Percentiles rank a stretch among this genome's conserved stretches.
Evolutionary conservation across 2,888 invertebrate species (phyloP).

Genomic region (Automeris io): DNA sequence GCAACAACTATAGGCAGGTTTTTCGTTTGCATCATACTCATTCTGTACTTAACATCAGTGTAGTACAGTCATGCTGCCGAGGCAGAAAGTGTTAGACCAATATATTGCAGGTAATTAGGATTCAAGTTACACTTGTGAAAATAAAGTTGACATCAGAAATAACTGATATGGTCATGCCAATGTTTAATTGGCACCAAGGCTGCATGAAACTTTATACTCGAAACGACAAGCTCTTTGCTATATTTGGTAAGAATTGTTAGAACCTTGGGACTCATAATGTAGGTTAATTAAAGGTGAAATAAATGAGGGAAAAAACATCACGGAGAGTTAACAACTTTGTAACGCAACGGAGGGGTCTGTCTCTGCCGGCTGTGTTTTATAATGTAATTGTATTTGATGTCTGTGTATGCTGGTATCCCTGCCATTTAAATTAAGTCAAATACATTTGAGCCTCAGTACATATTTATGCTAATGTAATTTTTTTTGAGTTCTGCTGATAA

Average conservation of each 20-base stretch:
- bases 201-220: slow-evolving; percentile 2
- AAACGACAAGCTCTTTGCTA: slow-evolving; percentile 1
- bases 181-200: slow-evolving; percentile 9
- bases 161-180: slow-evolving; percentile 8
- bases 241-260: slow-evolving; percentile 4
- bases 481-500: background rate
- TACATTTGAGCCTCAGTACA: too few species aligned
- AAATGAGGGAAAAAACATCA: background rate
- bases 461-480: too few species aligned
- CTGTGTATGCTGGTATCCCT: too few species aligned
- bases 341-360: background rate
- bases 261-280: background rate
- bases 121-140: background rate
- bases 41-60: too few species aligned
- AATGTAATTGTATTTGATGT: background rate
- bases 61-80: too few species aligned
- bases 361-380: background rate
- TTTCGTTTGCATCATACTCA: too few species aligned
- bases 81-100: background rate
- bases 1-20: too few species aligned
- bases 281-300: background rate
- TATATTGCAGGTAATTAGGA: background rate
- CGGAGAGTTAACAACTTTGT: background rate
- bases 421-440: too few species aligned
- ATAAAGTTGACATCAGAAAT: slow-evolving; percentile 5